Evolutionary conservation across 2,113 vertebrate species (phyloP).

Genomic region (Castor canadensis): DNA sequence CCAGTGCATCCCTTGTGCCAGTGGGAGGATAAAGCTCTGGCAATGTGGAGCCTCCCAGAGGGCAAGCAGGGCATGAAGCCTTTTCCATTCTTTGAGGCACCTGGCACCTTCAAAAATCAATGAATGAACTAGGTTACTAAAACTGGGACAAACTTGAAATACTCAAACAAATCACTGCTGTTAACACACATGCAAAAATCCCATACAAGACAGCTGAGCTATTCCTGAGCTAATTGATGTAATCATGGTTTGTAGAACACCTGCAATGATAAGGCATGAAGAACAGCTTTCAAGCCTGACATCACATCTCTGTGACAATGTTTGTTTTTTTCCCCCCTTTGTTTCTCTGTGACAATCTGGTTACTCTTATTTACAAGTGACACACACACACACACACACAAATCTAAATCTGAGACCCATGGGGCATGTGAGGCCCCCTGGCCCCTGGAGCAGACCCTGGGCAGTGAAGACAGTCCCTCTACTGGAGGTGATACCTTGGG

Average conservation of each 20-base stretch:
- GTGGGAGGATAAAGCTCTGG: background rate
- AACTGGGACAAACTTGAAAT: background rate
- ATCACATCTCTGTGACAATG: fast-evolving
- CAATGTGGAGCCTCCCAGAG: background rate
- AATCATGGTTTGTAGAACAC: background rate
- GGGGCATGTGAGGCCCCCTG: background rate
- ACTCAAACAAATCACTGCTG: background rate
- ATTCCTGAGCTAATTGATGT: background rate
- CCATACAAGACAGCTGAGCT: too few relatives aligned
- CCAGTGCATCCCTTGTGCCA: background rate
- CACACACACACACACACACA: background rate
- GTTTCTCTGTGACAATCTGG: background rate
- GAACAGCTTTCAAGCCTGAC: background rate
- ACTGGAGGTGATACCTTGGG: background rate
- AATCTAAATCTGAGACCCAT: background rate
- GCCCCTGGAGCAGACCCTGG: background rate
- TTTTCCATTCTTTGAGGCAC: background rate
- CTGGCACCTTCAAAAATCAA: background rate
- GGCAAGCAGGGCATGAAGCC: background rate
- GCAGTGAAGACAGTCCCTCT: background rate
- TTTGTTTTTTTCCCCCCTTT: too few relatives aligned
- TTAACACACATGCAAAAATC: background rate
- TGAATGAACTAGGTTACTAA: background rate
- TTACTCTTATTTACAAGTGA: background rate
- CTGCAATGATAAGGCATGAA: background rate